Conservation (phyloP, 2,797 vertebrate genomes). For the Propithecus perrieri region DNA sequence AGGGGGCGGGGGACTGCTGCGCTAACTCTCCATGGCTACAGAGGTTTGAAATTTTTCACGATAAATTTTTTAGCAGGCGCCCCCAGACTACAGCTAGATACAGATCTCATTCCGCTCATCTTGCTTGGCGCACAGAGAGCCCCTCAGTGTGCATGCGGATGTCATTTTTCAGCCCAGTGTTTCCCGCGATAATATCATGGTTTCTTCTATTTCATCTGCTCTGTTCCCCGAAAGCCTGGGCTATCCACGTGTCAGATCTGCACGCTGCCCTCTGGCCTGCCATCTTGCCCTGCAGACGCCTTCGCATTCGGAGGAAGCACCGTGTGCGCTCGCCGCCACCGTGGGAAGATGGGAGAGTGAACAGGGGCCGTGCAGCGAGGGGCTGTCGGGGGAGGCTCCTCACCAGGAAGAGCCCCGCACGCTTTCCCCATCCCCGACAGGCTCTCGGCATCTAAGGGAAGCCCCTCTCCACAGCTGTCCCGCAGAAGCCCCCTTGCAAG, state of each 20-base stretch:
- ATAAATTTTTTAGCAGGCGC: neutral
- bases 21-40: neutral
- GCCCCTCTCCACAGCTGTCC: neutral
- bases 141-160: neutral
- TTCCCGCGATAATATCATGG: neutral
- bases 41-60: neutral
- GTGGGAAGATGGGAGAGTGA: neutral
- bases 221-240: neutral
- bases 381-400: neutral
- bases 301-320: neutral
- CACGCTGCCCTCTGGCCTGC: neutral
- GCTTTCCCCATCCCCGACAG: neutral
- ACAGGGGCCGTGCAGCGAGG: rapidly evolving
- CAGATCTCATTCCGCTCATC: neutral
- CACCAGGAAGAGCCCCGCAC: neutral
- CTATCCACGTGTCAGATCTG: neutral
- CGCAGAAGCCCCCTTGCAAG: neutral
- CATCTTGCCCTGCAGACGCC: neutral
- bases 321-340: too few relatives aligned
- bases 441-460: neutral
- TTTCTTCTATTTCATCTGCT: neutral
- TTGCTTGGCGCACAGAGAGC: neutral
- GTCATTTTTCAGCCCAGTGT: neutral
- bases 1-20: too few relatives aligned
- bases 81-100: neutral